Conservation (phyloP, 2,113 vertebrate genomes). For the Sinocyclocheilus anshuiensis region DNA sequence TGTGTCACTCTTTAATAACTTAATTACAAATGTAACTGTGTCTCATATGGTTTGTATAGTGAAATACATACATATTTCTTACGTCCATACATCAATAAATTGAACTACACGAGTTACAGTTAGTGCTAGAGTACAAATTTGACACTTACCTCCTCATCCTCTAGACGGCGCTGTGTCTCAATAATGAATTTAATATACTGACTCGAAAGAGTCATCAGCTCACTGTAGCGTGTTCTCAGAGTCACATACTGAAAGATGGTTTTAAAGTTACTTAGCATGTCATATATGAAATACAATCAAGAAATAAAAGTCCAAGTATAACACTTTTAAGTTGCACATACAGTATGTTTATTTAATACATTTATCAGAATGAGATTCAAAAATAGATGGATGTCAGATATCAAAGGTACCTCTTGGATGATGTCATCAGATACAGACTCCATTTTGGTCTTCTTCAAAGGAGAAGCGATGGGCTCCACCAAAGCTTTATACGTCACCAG, state of each 20-base stretch:
- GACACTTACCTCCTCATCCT: conserved; percentile 87
- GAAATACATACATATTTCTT: neutral
- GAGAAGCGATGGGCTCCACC: conserved; percentile 86
- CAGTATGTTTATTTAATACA: neutral
- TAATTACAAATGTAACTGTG: neutral
- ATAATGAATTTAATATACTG: conserved; percentile 94
- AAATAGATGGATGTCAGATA: no score
- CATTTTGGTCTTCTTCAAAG: conserved; percentile 91
- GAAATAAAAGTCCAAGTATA: neutral
- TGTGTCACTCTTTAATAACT: conserved; percentile 1
- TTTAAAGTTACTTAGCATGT: neutral
- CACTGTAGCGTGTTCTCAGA: conserved; percentile 89
- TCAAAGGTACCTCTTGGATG: conserved; percentile 86
- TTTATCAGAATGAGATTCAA: neutral
- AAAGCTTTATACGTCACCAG: conserved; percentile 91
- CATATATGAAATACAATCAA: neutral
- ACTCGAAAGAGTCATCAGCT: conserved; percentile 88
- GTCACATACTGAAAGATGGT: conserved; percentile 85
- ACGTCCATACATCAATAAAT: conserved; percentile 24
- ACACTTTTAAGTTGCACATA: neutral
- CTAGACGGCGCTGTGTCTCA: conserved; percentile 84
- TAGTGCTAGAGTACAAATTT: conserved; percentile 13
- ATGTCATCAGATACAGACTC: conserved; percentile 87
- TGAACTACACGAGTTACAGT: neutral
- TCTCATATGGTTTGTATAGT: neutral